phyloP scores from a whole-genome alignment of 2,797 vertebrate genomes.

The Ammospiza maritima region DNA sequence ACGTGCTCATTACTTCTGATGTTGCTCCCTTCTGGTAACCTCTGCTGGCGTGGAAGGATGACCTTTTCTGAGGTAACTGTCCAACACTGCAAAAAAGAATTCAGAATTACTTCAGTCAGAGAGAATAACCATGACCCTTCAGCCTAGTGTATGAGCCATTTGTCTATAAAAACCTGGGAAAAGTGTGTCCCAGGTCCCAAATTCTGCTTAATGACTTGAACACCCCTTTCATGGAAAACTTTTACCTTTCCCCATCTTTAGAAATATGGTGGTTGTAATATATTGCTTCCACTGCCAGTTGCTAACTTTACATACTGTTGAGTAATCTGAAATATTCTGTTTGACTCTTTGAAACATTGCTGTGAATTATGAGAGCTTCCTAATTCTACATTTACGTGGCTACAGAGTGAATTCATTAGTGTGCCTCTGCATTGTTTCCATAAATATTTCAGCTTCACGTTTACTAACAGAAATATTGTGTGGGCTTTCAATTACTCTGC shows the following conservation, averaged over 20 bases:
- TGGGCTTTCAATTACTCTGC: constrained; percentile 29
- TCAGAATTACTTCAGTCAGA: background rate
- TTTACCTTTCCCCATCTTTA: background rate
- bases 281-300: background rate
- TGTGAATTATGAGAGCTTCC: constrained; percentile 9
- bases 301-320: background rate
- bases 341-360: background rate
- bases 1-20: background rate
- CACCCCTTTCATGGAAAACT: background rate
- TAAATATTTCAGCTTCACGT: constrained; percentile 13
- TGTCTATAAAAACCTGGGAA: background rate
- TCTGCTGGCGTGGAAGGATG: background rate
- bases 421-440: background rate
- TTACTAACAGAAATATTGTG: constrained; percentile 21
- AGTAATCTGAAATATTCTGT: background rate
- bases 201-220: background rate
- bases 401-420: background rate
- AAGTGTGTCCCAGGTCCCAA: background rate
- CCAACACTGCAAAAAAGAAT: background rate
- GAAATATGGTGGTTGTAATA: background rate
- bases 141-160: background rate
- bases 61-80: background rate
- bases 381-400: background rate
- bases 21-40: background rate
- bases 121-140: background rate